Conservation (phyloP, 2,797 vertebrate genomes). For the Karalla daura region DNA sequence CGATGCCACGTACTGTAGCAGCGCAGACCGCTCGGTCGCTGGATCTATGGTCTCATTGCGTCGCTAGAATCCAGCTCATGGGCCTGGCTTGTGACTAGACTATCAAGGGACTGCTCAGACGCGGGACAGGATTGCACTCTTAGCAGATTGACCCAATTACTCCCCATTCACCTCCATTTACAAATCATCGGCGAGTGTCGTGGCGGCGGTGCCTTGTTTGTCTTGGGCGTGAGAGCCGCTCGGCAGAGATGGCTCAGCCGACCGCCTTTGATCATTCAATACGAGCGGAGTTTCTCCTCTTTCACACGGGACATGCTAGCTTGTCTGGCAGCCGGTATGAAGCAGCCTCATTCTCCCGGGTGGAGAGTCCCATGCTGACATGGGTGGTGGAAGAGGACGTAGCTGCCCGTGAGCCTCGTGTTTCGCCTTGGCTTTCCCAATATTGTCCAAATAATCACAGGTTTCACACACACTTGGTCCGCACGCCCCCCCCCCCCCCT, state of each 20-base stretch:
- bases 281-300: constrained; percentile 6
- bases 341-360: constrained; percentile 7
- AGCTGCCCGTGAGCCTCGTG: neutral
- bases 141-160: constrained; percentile 47
- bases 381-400: neutral
- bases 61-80: constrained; percentile 25
- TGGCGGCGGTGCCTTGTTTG: constrained; percentile 25
- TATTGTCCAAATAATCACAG: no score
- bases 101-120: constrained; percentile 47
- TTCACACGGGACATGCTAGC: neutral
- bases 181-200: constrained; percentile 28
- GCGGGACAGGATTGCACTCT: constrained; percentile 42
- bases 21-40: neutral
- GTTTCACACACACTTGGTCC: no score
- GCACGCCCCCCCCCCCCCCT: no score
- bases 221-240: constrained; percentile 9
- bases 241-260: constrained; percentile 2
- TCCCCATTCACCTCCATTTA: constrained; percentile 39
- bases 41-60: constrained; percentile 15
- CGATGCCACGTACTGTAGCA: no score
- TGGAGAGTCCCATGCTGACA: neutral
- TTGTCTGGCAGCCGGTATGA: constrained; percentile 8
- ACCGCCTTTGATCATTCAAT: no score
- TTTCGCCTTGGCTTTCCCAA: neutral
- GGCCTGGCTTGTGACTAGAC: constrained; percentile 40